phyloP scores from a whole-genome alignment of 2,797 vertebrate species.

The Poeciliopsis presidionis region DNA sequence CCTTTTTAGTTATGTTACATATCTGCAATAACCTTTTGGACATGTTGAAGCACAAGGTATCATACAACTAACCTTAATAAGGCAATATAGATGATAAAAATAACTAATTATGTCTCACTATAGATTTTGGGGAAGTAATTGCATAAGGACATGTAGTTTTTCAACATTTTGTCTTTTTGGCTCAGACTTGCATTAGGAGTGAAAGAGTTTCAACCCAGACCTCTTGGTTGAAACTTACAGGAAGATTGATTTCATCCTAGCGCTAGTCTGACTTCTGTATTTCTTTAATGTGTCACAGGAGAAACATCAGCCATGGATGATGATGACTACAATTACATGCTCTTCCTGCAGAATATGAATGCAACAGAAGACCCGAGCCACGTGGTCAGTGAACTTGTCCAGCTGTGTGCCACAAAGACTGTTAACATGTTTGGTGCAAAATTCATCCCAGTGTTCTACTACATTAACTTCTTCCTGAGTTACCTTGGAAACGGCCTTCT shows the following conservation, averaged over 20 bases:
- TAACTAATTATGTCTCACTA: neutral
- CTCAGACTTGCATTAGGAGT: neutral
- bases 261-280: neutral
- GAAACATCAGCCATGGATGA: conserved; percentile 33
- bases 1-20: too few relatives aligned
- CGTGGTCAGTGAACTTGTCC: conserved; percentile 7
- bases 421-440: conserved; percentile 72
- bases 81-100: neutral
- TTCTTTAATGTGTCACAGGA: conserved; percentile 33
- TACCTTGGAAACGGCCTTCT: conserved; percentile 81
- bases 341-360: rapidly evolving
- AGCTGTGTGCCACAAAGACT: conserved; percentile 48
- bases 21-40: neutral
- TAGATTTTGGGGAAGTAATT: neutral
- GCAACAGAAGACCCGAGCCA: rapidly evolving
- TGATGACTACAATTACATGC: rapidly evolving
- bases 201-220: neutral
- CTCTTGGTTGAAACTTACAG: neutral
- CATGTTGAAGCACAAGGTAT: neutral
- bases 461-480: conserved; percentile 78
- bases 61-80: neutral
- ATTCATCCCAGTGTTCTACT: conserved; percentile 79
- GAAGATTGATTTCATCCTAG: neutral
- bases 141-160: neutral
- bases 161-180: neutral